These are phyloP conservation scores for Oligia latruncula DNA, from an alignment of 2,888 invertebrate species.

Conservation along the genomic window DNA sequence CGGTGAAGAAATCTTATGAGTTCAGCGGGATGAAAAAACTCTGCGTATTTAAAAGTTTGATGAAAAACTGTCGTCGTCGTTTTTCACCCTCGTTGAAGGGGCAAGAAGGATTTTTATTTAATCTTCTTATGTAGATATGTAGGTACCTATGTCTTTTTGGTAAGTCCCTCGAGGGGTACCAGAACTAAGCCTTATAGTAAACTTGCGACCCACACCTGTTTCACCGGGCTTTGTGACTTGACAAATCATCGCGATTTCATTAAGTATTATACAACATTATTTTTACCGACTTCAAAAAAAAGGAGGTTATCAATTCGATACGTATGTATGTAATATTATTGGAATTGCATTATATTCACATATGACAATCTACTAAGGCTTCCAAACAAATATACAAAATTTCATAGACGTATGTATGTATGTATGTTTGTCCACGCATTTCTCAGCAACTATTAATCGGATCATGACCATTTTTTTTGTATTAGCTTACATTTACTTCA, in stretches of 20 bases:
- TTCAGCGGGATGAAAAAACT: slow-evolving; percentile 36
- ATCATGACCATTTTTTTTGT: too few species aligned
- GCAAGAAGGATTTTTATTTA: slow-evolving; percentile 20
- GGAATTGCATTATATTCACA: too few species aligned
- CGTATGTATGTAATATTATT: too few species aligned
- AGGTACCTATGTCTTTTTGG: not conserved
- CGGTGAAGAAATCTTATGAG: slow-evolving; percentile 36
- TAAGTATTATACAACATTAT: not conserved
- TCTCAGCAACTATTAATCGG: too few species aligned
- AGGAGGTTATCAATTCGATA: too few species aligned
- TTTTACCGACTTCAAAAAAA: too few species aligned
- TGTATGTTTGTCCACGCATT: too few species aligned
- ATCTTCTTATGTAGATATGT: slow-evolving; percentile 2
- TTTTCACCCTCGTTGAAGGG: slow-evolving; percentile 4
- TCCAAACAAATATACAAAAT: too few species aligned
- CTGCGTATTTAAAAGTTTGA: slow-evolving; percentile 46
- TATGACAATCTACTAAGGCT: too few species aligned
- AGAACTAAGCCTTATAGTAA: not conserved
- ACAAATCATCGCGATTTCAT: not conserved
- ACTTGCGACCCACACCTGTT: not conserved
- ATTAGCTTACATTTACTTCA: too few species aligned
- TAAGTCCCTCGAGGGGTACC: not conserved
- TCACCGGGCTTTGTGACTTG: not conserved
- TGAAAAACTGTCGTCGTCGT: slow-evolving; percentile 34
- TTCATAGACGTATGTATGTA: too few species aligned